Base-by-base conservation (phyloP, 2,797 vertebrate genomes). In the Acrocephalus scirpaceus region DNA sequence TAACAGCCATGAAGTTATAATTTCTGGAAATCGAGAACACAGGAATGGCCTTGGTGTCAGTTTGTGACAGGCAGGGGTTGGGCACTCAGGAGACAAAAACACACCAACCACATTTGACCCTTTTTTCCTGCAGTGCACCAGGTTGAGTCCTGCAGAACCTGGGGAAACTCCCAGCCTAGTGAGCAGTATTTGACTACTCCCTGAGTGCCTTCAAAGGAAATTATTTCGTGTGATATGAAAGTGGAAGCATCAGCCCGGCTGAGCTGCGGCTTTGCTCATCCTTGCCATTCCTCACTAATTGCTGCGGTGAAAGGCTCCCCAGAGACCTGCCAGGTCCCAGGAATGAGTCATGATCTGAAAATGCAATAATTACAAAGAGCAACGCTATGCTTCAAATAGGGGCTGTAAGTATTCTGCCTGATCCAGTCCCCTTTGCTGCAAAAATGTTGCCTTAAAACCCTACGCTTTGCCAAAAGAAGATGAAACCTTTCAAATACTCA, bases 51-150 rank as follows among this genome's bases (percentile, higher is more conserved):
- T 66, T 47, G 14, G 9, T 8, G 15, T 16, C 23, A 4, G 8
- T 45, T 26, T 45, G 4, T 29, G 26, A 9, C 22, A 36, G 50
- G 17, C 38, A 21, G 12, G 18, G 42, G 29, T 7, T 7, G 18
- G 18, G 16, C 42, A 7, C 16, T 21, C 8, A 30, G 38, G n/a
- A 38, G 32, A 45, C 1, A 3, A 57, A 81, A 64, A 11, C 30
- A 16, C 27, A 38, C 2, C 48, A 47, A 30, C 27, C 8, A 3
- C 1, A 4, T 4, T 1, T 11, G 21, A 44, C 10, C 7, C 9
- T 40, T n/a, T 36, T 38, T 16, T 22, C 2, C 51, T 44, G 16
- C 23, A 40, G 16, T 29, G 34, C 70, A 29, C 10, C 19, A 34
- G 14, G 9, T 18, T 27, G 22, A 26, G 3, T 36, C 64, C 45